phyloP scores from a whole-genome alignment of 2,888 invertebrate species.

The Erebia palarica region DNA sequence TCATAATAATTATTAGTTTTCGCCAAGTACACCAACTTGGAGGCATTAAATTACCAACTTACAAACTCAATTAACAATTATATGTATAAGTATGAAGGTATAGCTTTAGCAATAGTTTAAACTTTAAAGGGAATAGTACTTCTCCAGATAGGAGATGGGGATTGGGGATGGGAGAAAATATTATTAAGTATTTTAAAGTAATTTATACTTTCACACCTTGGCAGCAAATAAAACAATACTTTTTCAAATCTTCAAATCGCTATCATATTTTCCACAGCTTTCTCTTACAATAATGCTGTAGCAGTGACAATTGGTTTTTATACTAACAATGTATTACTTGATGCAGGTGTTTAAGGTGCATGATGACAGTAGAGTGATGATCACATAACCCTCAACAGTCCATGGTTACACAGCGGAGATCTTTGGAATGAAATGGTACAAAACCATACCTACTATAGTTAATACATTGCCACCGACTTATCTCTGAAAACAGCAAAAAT shows the following conservation, averaged over 20 bases:
- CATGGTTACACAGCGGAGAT: constrained; percentile 62
- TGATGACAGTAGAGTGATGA: constrained; percentile 69
- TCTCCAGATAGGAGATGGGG: no score
- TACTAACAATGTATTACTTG: constrained; percentile 75
- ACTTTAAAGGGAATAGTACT: no score
- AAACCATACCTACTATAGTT: constrained; percentile 53
- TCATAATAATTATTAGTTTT: no score
- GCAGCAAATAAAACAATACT: constrained; percentile 23
- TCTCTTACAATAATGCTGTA: constrained; percentile 32
- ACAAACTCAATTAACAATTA: no score
- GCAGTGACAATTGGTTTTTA: constrained; percentile 42
- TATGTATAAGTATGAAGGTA: no score
- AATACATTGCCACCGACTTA: no score
- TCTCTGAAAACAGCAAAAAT: no score
- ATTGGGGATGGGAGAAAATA: no score
- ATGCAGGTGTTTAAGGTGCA: constrained; percentile 79
- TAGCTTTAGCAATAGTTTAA: no score
- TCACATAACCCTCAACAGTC: constrained; percentile 56
- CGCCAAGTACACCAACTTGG: no score
- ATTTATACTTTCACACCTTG: neutral
- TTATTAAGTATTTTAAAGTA: no score
- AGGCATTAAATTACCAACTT: no score
- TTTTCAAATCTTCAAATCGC: neutral
- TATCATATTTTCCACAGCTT: constrained; percentile 19
- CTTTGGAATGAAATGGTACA: constrained; percentile 80